Evolutionary conservation across 2,113 vertebrate species (phyloP).

Genomic region (Sorex araneus): DNA sequence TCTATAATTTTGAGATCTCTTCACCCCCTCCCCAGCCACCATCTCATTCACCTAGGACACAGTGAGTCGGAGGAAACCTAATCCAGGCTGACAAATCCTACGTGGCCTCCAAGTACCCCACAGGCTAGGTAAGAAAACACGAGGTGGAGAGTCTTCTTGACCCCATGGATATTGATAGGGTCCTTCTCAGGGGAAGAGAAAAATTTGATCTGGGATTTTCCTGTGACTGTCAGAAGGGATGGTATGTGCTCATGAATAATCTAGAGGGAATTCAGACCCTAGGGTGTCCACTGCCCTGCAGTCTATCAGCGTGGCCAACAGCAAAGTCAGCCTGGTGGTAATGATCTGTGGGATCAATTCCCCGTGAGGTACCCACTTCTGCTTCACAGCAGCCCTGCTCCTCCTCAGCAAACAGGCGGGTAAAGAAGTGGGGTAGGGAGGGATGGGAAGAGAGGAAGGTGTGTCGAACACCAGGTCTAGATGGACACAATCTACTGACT

Average conservation of each 20-base stretch:
- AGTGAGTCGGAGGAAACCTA: constrained; percentile 73
- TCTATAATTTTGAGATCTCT: constrained; percentile 33
- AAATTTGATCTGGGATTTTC: constrained; percentile 85
- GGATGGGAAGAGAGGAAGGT: not conserved
- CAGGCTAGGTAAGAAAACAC: constrained; percentile 75
- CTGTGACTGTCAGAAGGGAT: constrained; percentile 70
- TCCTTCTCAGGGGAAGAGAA: constrained; percentile 76
- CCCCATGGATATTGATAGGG: constrained; percentile 82
- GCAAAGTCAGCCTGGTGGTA: not conserved
- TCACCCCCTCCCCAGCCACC: rapidly evolving
- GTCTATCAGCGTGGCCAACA: not conserved
- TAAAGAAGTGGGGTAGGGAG: rapidly evolving
- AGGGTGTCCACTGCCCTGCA: constrained; percentile 26
- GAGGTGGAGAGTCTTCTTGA: constrained; percentile 80
- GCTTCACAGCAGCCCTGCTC: not conserved
- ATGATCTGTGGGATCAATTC: constrained; percentile 2
- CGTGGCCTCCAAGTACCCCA: constrained; percentile 75
- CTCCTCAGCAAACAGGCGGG: not conserved
- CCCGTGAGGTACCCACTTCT: not conserved
- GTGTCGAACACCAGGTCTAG: not conserved
- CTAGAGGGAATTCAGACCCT: constrained; percentile 71
- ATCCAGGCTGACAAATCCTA: constrained; percentile 70
- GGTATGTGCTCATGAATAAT: constrained; percentile 83
- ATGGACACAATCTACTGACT: not conserved
- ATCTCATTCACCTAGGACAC: constrained; percentile 64